Base-by-base conservation (phyloP, 37 sponge, comb jelly and placozoan species). In the Lycopodina hypogea region DNA sequence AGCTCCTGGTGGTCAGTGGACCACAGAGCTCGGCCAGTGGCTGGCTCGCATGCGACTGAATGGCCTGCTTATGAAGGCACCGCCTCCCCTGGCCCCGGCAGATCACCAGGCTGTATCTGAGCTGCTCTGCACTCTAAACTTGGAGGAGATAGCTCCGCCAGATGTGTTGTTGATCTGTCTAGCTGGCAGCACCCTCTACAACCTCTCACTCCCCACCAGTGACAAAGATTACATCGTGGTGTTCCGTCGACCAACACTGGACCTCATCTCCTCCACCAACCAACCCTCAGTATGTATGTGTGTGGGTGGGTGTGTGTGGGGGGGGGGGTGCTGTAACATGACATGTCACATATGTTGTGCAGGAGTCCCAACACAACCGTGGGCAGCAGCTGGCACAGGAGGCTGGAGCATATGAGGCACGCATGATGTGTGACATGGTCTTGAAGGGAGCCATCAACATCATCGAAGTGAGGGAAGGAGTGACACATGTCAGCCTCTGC, bases 381-480 rank as follows among this genome's bases (percentile, higher is more conserved):
- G 90, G 90, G 1, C 71, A 85, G 52, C 66, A 90, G 72, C 60
- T 62, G 23, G 83, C 57, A 41, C 41, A 60, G 50, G 90, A 90
- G 68, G 60, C 75, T 21, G 81, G 80, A 50, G 90, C 86, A 26
- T 90, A 90, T 40, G 90, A 90, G 53, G 76, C 78, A 19, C 56
- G 90, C 24, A 85, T 85, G 61, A 81, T 85, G 68, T 85, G 82
- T 70, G 85, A 90, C 50, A 81, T 85, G 86, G 79, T 90, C 14
- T 82, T 90, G 30, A 90, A 90, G 75, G 90, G 90, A 73, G 86
- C 90, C 36, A 82, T 90, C 30, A 85, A 85, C 69, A 85, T 85
- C 24, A 66, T 90, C 48, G 90, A 90, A 58, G 83, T 90, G 42
- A 40, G 59, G 21, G 6, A 41, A 22, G 22, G 39, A 9, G 8